phyloP scores from a whole-genome alignment of 53 echinoderm and acorn worm species.

The Arbacia lixula region DNA sequence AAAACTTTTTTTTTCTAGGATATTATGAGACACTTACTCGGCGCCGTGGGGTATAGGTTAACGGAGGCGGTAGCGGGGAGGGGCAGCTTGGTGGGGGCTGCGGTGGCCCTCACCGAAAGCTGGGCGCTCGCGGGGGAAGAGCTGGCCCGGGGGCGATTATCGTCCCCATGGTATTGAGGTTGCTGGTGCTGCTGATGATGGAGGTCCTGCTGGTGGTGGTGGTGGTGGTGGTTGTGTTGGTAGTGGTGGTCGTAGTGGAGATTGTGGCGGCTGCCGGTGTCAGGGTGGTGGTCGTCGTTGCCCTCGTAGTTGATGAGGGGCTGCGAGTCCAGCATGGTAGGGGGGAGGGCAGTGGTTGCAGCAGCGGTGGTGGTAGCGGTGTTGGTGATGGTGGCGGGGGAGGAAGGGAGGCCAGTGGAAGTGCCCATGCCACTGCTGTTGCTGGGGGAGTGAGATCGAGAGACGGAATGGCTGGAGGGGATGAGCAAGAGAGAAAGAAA shows the following conservation, averaged over 20 bases:
- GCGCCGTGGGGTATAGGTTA: constrained; percentile 55
- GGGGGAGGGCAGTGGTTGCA: neutral
- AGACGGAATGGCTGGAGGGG: constrained; percentile 19
- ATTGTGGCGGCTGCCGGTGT: constrained; percentile 14
- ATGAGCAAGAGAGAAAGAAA: neutral
- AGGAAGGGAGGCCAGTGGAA: constrained; percentile 18
- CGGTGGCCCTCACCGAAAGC: constrained; percentile 49
- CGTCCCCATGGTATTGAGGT: constrained; percentile 60
- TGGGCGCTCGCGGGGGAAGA: constrained; percentile 86
- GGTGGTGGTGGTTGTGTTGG: too few relatives aligned
- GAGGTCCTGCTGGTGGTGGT: constrained; percentile 13
- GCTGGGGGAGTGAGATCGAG: constrained; percentile 49
- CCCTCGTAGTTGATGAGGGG: constrained; percentile 31
- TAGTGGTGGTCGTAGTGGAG: too few relatives aligned
- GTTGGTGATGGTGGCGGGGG: neutral
- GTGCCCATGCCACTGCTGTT: constrained; percentile 35
- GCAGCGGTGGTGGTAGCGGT: too few relatives aligned
- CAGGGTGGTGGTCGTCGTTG: constrained; percentile 1
- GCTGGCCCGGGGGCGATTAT: constrained; percentile 77
- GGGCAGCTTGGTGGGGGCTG: constrained; percentile 20
- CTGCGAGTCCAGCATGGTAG: constrained; percentile 37
- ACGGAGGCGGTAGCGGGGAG: constrained; percentile 40
- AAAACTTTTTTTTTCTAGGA: too few relatives aligned
- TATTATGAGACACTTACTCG: constrained; percentile 46
- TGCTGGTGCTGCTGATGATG: constrained; percentile 5